phyloP scores from a whole-genome alignment of 2,888 invertebrate genomes.

The Drosophila fungiperda region DNA sequence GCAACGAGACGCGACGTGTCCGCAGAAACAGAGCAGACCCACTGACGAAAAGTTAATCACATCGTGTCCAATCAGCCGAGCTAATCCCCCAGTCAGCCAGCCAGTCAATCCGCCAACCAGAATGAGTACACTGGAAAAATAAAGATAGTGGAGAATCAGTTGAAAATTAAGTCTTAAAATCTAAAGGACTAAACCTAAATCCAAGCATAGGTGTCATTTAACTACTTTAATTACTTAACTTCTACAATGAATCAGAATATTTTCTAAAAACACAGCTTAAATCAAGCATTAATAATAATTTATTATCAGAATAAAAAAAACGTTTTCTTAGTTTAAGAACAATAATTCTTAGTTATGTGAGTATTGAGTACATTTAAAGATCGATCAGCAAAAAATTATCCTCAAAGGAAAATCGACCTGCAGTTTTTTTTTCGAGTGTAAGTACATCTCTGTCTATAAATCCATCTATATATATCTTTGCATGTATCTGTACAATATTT shows the following conservation, averaged over 20 bases:
- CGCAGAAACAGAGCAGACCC: constrained; percentile 42
- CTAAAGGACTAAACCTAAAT: background rate
- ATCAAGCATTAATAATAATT: background rate
- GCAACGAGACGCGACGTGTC: constrained; percentile 51
- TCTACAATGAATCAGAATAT: background rate
- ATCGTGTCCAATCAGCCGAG: constrained; percentile 83
- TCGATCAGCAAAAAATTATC: background rate
- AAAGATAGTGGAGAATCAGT: background rate
- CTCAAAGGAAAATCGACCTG: background rate
- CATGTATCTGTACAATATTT: constrained; percentile 39
- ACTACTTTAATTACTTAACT: background rate
- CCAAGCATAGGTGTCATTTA: background rate
- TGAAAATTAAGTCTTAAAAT: background rate
- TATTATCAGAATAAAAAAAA: background rate
- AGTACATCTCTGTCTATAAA: background rate
- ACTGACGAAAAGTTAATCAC: constrained; percentile 81
- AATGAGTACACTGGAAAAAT: background rate
- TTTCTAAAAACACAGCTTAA: background rate
- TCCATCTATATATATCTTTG: constrained; percentile 5
- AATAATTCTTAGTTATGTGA: background rate
- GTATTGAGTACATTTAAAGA: background rate
- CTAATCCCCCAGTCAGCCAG: constrained; percentile 71
- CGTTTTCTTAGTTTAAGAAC: background rate
- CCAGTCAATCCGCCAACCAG: background rate
- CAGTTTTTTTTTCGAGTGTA: constrained; percentile 8